Conservation (phyloP, 2,888 invertebrate genomes). For the Machimus atricapillus region DNA sequence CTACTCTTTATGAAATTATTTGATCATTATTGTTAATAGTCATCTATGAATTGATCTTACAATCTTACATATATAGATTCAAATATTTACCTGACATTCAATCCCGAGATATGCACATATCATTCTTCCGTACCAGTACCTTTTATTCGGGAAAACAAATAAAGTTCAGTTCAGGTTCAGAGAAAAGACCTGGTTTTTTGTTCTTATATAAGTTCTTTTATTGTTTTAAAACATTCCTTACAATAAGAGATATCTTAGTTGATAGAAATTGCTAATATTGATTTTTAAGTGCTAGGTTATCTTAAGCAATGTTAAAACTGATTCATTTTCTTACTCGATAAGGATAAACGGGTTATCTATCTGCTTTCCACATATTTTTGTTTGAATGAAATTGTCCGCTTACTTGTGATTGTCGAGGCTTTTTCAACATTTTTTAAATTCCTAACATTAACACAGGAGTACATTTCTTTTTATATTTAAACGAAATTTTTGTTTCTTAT, state of each 20-base stretch:
- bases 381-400: constrained; percentile 5
- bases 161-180: too few relatives aligned
- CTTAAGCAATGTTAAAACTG: neutral
- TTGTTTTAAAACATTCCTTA: neutral
- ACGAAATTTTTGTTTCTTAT: neutral
- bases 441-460: neutral
- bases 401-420: constrained; percentile 30
- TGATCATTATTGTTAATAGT: too few relatives aligned
- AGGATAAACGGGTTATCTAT: neutral
- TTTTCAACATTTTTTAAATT: constrained; percentile 3
- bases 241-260: neutral
- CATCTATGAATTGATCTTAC: too few relatives aligned
- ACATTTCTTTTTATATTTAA: neutral
- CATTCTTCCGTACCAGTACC: neutral
- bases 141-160: neutral
- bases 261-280: neutral
- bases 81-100: neutral
- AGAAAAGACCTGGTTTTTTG: neutral
- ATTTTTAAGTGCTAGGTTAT: neutral
- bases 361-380: neutral
- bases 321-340: neutral
- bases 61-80: neutral
- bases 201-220: neutral
- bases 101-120: neutral
- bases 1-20: too few relatives aligned